Conservation (phyloP, 1,140 invertebrate species). For the Drosophila tsacasi region DNA sequence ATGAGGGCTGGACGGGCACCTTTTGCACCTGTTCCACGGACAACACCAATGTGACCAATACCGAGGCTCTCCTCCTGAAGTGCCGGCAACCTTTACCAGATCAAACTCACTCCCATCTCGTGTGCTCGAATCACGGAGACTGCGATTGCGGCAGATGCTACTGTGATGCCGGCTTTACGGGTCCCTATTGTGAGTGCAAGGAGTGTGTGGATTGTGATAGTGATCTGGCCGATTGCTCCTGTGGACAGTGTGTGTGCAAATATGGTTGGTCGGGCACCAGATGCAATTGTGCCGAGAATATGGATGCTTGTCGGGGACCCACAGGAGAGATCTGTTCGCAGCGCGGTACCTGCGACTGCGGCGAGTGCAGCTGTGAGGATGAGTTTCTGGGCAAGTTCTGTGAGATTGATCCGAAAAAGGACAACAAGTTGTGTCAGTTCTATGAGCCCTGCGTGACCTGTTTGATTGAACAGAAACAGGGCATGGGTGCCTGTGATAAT, state of each 20-base stretch:
- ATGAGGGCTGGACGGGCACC: conserved; percentile 87
- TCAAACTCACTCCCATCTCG: background rate
- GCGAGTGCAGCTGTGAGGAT: conserved; percentile 89
- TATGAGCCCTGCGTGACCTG: conserved; percentile 81
- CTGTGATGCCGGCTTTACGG: conserved; percentile 86
- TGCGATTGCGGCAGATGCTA: conserved; percentile 86
- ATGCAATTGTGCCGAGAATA: conserved; percentile 69
- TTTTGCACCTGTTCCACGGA: conserved; percentile 86
- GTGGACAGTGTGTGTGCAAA: conserved; percentile 91
- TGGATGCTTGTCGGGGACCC: conserved; percentile 66
- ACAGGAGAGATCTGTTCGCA: conserved; percentile 88
- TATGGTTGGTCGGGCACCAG: conserved; percentile 87
- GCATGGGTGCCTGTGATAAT: conserved; percentile 57
- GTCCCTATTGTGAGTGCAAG: conserved; percentile 86
- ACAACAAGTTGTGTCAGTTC: conserved; percentile 81
- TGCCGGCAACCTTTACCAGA: conserved; percentile 71
- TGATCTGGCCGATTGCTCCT: conserved; percentile 89
- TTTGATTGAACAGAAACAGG: conserved; percentile 66
- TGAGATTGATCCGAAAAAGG: conserved; percentile 68
- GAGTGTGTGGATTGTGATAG: conserved; percentile 85
- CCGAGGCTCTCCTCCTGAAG: conserved; percentile 83
- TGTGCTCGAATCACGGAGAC: conserved; percentile 85
- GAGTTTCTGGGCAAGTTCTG: conserved; percentile 72
- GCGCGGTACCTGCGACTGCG: conserved; percentile 89
- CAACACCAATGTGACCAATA: conserved; percentile 84